Conservation (phyloP, 2,797 vertebrate species). For the Scolopax bukidnonensis region DNA sequence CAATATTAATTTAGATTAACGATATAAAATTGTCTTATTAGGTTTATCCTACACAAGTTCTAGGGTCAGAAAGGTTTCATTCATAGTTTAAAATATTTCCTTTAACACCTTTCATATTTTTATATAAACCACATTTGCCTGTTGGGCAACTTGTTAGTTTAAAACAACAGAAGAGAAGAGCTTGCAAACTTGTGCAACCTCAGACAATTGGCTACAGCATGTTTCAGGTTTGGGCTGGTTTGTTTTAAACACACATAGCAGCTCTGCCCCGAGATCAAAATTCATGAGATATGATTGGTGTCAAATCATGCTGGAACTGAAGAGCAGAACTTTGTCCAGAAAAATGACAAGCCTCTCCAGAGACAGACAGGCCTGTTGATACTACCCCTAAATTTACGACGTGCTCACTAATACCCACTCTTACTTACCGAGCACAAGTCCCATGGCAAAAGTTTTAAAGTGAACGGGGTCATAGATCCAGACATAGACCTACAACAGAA, state of each 20-base stretch:
- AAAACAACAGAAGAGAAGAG: neutral
- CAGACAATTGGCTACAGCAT: neutral
- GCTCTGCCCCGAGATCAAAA: neutral
- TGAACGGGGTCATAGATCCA: constrained; percentile 99
- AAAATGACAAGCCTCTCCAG: neutral
- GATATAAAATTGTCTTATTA: neutral
- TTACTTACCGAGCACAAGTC: constrained; percentile 94
- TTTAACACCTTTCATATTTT: neutral
- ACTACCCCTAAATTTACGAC: no score
- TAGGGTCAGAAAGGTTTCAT: neutral
- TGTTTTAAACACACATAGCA: neutral
- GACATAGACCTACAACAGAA: constrained; percentile 89
- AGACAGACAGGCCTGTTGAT: neutral
- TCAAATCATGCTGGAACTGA: neutral
- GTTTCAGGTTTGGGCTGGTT: neutral
- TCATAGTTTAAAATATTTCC: neutral
- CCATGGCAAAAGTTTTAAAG: constrained; percentile 99
- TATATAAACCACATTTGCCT: neutral
- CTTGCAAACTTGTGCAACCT: neutral
- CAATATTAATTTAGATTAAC: neutral
- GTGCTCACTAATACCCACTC: neutral
- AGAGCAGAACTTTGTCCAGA: neutral
- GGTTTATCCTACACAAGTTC: neutral
- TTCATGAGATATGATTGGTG: neutral
- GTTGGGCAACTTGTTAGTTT: neutral